Conservation (phyloP, 2,113 vertebrate genomes). For the Phalacrocorax aristotelis region DNA sequence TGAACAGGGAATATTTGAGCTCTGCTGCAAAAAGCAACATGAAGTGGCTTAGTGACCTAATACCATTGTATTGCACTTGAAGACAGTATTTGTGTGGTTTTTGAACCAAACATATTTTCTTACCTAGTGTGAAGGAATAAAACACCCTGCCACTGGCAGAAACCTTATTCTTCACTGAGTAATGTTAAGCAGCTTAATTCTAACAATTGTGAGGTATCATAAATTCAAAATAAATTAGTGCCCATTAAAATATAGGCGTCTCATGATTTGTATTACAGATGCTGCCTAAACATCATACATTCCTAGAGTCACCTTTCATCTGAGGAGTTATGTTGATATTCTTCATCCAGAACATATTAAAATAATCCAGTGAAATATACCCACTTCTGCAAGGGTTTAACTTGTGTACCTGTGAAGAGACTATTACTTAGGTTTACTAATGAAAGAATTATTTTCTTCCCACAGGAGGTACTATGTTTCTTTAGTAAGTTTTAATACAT, state of each 20-base stretch:
- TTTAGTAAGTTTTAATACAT: slow-evolving; percentile 35
- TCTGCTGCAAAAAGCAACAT: not conserved
- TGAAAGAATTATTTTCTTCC: slow-evolving; percentile 32
- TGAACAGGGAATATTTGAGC: not conserved
- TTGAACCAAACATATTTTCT: not conserved
- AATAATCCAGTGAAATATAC: slow-evolving; percentile 47
- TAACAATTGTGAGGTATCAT: slow-evolving; percentile 49
- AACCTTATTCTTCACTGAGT: not conserved
- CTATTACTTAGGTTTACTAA: slow-evolving; percentile 35
- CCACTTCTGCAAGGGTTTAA: slow-evolving; percentile 8
- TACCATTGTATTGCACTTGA: not conserved
- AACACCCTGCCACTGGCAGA: not conserved
- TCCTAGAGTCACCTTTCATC: slow-evolving; percentile 36
- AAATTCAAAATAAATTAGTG: slow-evolving; percentile 69
- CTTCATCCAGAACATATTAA: slow-evolving; percentile 44
- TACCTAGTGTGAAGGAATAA: slow-evolving; percentile 11
- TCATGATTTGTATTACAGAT: slow-evolving; percentile 50
- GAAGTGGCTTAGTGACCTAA: not conserved
- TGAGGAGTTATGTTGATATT: slow-evolving; percentile 42
- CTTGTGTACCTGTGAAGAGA: slow-evolving; percentile 16
- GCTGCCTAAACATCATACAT: slow-evolving; percentile 12
- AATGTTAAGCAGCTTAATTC: slow-evolving; percentile 13
- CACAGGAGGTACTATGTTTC: slow-evolving; percentile 9
- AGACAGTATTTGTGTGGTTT: not conserved
- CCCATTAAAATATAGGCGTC: slow-evolving; percentile 49